These are phyloP conservation scores for Reinhardtius hippoglossoides DNA, from an alignment of 2,113 vertebrate genomes.

Conservation along the genomic window DNA sequence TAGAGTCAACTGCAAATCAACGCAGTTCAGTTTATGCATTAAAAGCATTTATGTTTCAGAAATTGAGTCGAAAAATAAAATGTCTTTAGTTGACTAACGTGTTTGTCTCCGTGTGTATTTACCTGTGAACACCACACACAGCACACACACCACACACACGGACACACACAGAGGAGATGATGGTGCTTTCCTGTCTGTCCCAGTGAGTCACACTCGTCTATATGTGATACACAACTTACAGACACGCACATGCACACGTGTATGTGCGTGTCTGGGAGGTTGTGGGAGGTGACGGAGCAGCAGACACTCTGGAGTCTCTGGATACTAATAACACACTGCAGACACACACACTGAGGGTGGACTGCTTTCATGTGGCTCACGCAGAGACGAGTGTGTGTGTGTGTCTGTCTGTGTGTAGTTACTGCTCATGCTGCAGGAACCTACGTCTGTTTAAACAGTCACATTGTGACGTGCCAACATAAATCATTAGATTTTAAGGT, in stretches of 20 bases:
- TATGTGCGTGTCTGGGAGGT: conserved; percentile 79
- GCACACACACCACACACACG: neutral
- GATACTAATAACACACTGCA: conserved; percentile 87
- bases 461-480: neutral
- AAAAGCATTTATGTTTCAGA: conserved; percentile 43
- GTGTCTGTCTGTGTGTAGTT: conserved; percentile 21
- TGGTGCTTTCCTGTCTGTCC: conserved; percentile 25
- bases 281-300: conserved; percentile 82
- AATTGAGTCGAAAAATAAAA: conserved; percentile 35
- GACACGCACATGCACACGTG: conserved; percentile 17
- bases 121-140: neutral
- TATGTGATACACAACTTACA: conserved; percentile 29
- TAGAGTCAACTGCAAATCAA: conserved; percentile 42
- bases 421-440: neutral
- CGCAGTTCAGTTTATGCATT: conserved; percentile 13
- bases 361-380: conserved; percentile 72
- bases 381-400: conserved; percentile 27
- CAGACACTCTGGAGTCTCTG: conserved; percentile 90
- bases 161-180: conserved; percentile 41
- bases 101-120: conserved; percentile 16
- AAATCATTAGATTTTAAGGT: neutral
- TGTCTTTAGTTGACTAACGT: conserved; percentile 30
- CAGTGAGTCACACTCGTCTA: conserved; percentile 63
- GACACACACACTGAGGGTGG: conserved; percentile 70
- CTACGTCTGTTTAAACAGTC: neutral